Evolutionary conservation across 2,113 vertebrate species (phyloP), one percentile per base, ranked within the genome.

Genomic region (Tenrec ecaudatus): DNA sequence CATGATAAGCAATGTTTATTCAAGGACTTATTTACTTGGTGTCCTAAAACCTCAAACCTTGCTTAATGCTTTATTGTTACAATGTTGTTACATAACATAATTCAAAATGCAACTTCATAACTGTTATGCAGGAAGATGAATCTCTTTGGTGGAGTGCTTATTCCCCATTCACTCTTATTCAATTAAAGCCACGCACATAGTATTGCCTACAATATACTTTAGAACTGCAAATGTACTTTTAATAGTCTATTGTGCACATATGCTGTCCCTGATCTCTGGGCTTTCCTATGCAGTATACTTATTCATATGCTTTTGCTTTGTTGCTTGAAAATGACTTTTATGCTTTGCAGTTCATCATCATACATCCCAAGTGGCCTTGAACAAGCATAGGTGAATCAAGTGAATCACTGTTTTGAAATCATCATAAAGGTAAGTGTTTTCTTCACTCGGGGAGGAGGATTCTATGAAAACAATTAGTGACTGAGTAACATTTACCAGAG

Each of bases 391-490:
- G 10, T 71, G 58, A 88, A 36, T 94, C 31, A 40, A 43, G 10
- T 71, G 58, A 88, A 43, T 94, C 31, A 68, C 12, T 85, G 38
- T 2, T 68, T 25, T 89, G 62, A 38, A 40, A 71, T 3, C 27
- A 81, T 83, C 38, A 78, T 76, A 78, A 91, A 89, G 53, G 19
- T 53, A 87, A 83, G 58, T 86, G 38, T 69, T 86, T 94, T 84
- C 23, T 84, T 68, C 6, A 64, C 15, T 36, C 33, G 6, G 3
- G 36, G 66, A 79, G 27, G 33, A 68, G 83, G 27, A 84, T 62
- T 2, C 27, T 93, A 89, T 83, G 77, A 91, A 91, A 96, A 73
- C 80, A 88, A 83, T 88, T 36, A 81, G 40, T 40, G 40, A 40
- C 40, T 40, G 40, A 40, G 40, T 40, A 40, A 40, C 3, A 40